These are phyloP conservation scores for Trichopoda pennipes DNA, from an alignment of 2,888 invertebrate species.

Conservation along the genomic window DNA sequence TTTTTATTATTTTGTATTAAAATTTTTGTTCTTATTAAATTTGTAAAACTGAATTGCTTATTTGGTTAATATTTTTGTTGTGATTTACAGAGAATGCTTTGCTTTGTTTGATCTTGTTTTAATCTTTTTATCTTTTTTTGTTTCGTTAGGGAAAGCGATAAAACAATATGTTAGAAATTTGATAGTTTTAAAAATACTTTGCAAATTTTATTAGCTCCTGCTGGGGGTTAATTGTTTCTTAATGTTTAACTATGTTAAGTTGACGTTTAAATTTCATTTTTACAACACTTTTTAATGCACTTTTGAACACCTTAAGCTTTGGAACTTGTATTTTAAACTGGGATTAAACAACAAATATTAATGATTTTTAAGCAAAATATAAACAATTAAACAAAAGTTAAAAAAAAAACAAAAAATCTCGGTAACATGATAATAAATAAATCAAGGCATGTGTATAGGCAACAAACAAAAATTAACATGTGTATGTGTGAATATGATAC, in stretches of 20 bases:
- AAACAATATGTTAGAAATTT: constrained; percentile 42
- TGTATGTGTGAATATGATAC: constrained; percentile 18
- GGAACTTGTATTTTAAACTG: constrained; percentile 47
- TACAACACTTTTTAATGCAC: constrained; percentile 54
- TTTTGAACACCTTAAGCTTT: constrained; percentile 63
- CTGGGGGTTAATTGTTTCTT: constrained; percentile 44
- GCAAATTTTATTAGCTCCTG: constrained; percentile 58
- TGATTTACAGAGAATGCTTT: constrained; percentile 62
- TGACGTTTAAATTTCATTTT: constrained; percentile 34
- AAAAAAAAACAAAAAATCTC: constrained; percentile 7
- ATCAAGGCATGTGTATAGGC: constrained; percentile 11
- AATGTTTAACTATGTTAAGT: constrained; percentile 14
- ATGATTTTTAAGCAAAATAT: constrained; percentile 10
- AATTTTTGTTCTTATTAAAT: constrained; percentile 43
- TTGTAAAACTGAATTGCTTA: constrained; percentile 67
- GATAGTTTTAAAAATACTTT: constrained; percentile 67
- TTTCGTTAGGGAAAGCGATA: constrained; percentile 63
- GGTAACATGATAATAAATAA: constrained; percentile 36
- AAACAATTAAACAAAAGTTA: constrained; percentile 13
- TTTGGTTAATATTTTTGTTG: constrained; percentile 58
- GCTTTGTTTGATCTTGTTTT: constrained; percentile 51
- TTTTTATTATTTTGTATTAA: constrained; percentile 18
- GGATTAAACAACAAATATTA: constrained; percentile 34
- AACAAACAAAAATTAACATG: not conserved
- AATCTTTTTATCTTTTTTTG: constrained; percentile 46